Percentiles rank a stretch among this genome's conserved stretches.
Evolutionary conservation across 2,113 vertebrate genomes (phyloP).

Genomic region (Myotis yumanensis): DNA sequence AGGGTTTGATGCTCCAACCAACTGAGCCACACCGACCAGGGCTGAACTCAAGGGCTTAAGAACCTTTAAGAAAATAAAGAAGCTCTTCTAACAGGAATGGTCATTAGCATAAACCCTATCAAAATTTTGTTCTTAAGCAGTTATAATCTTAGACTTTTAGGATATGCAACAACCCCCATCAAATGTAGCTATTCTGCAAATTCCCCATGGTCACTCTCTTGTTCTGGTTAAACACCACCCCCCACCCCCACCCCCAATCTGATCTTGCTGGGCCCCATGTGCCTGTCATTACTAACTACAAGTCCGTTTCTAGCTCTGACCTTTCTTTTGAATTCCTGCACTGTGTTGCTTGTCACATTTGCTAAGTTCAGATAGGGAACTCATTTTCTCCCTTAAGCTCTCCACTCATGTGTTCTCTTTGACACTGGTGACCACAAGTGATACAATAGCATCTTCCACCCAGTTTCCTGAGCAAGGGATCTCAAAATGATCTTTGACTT

Average conservation of each 20-base stretch:
- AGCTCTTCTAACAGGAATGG: not conserved
- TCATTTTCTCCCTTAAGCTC: not conserved
- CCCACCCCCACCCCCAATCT: not conserved
- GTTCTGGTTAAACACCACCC: not conserved
- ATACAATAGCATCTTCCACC: not conserved
- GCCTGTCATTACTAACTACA: not conserved
- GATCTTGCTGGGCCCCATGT: not conserved
- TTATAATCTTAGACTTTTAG: not conserved
- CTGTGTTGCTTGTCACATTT: not conserved
- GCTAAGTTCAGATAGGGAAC: not conserved
- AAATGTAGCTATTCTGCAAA: not conserved
- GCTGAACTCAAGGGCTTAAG: not conserved
- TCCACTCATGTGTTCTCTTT: not conserved
- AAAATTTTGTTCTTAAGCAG: not conserved
- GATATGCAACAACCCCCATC: not conserved
- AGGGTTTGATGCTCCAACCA: not conserved
- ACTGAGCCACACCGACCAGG: not conserved
- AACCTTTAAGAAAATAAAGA: not conserved
- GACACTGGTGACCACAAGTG: too few relatives aligned
- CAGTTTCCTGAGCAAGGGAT: not conserved
- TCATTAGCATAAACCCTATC: not conserved
- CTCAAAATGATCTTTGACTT: not conserved
- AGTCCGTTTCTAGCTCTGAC: not conserved
- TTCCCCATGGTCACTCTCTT: not conserved
- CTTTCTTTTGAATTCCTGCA: not conserved